phyloP scores from a whole-genome alignment of 2,113 vertebrate genomes.

The Gadus macrocephalus region DNA sequence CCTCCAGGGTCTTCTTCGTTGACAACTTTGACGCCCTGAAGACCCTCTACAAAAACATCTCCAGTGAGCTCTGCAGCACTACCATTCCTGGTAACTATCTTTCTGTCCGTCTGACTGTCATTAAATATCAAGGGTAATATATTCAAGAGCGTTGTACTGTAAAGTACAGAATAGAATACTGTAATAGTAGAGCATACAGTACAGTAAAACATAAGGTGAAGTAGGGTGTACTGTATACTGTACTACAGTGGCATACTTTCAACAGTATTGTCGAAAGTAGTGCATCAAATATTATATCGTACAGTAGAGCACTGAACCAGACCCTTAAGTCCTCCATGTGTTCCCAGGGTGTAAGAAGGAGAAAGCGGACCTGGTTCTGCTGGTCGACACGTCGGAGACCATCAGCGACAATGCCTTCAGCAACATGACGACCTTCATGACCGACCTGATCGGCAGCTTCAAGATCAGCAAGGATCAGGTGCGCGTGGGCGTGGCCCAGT shows the following conservation, averaged over 20 bases:
- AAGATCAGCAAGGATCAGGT: constrained; percentile 52
- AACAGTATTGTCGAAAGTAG: too few species aligned
- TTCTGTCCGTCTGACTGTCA: not conserved
- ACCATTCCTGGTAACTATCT: constrained; percentile 71
- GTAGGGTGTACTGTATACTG: too few species aligned
- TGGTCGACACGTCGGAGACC: constrained; percentile 74
- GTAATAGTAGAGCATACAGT: too few species aligned
- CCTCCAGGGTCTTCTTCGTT: constrained; percentile 63
- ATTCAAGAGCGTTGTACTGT: too few species aligned
- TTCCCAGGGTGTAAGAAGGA: constrained; percentile 66
- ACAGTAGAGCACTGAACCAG: too few species aligned
- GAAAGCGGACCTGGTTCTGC: constrained; percentile 73
- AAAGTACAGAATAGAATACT: too few species aligned
- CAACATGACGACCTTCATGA: constrained; percentile 69
- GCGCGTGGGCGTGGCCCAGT: constrained; percentile 72
- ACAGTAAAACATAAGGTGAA: too few species aligned
- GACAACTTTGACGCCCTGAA: constrained; percentile 61
- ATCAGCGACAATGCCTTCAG: constrained; percentile 48
- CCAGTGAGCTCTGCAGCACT: constrained; percentile 59
- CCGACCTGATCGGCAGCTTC: constrained; percentile 60
- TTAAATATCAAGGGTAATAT: too few species aligned
- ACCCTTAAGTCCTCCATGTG: not conserved
- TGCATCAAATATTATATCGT: too few species aligned
- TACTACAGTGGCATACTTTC: too few species aligned
- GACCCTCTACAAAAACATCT: constrained; percentile 65